These are phyloP conservation scores for Characodon lateralis DNA, from an alignment of 2,797 vertebrate genomes.

Conservation along the genomic window DNA sequence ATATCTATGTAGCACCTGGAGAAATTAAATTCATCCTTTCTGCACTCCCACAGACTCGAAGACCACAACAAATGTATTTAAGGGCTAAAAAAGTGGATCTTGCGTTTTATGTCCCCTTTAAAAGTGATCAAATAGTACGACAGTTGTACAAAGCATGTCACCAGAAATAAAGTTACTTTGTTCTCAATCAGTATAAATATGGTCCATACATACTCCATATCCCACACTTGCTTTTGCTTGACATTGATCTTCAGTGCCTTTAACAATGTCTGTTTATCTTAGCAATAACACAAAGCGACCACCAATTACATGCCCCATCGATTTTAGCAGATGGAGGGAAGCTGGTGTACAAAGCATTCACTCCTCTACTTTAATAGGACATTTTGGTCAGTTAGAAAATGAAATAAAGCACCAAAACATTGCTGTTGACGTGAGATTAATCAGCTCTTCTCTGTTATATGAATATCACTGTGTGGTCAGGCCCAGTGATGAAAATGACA, in stretches of 20 bases:
- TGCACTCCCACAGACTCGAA: too few species aligned
- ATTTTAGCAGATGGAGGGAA: slow-evolving; percentile 66
- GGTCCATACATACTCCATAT: slow-evolving; percentile 36
- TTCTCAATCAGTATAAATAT: slow-evolving; percentile 56
- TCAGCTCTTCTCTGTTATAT: slow-evolving; percentile 35
- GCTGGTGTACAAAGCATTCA: slow-evolving; percentile 71
- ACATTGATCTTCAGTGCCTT: slow-evolving; percentile 69
- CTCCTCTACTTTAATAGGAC: slow-evolving; percentile 63
- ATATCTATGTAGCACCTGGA: too few species aligned
- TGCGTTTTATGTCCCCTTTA: neutral
- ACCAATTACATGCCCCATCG: slow-evolving; percentile 77
- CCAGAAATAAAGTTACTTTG: slow-evolving; percentile 29
- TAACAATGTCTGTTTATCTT: slow-evolving; percentile 77
- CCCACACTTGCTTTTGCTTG: slow-evolving; percentile 44
- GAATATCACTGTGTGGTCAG: slow-evolving; percentile 53
- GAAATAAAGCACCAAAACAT: slow-evolving; percentile 57
- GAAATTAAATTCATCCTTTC: too few species aligned
- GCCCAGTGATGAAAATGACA: slow-evolving; percentile 56
- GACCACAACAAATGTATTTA: too few species aligned
- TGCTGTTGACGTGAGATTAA: slow-evolving; percentile 60
- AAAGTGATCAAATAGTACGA: slow-evolving; percentile 19
- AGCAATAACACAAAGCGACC: slow-evolving; percentile 76
- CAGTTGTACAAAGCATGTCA: slow-evolving; percentile 11
- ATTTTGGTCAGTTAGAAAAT: slow-evolving; percentile 69
- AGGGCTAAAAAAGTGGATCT: too few species aligned